Evolutionary conservation across 2,888 invertebrate genomes (phyloP), one percentile per base, ranked within the genome.

Genomic region (Aspidapion aeneum): DNA sequence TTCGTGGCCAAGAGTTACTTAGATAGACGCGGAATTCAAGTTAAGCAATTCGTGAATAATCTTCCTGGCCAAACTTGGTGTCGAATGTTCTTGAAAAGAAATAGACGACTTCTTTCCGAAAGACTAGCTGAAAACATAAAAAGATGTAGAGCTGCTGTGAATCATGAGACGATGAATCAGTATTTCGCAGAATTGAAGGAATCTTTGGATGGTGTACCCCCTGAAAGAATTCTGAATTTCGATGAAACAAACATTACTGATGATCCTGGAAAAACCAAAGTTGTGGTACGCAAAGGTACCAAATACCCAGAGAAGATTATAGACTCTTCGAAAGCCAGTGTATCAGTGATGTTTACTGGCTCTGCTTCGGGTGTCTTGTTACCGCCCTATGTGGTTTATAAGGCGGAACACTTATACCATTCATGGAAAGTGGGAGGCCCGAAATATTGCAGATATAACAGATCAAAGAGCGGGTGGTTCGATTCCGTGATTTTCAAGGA

Each of bases 111-210:
- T 35, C 12, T 35, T 35, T 35, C 35, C 35, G 48, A 64, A 50
- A 60, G 66, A 64, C 51, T 67, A 21, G 51, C 62, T 55, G 52
- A 61, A 17, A 66, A 67, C 55, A 67, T 67, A 56, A 67, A 67
- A 62, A 50, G 66, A 54, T 55, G 60, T 18, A 62, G 62, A 55
- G 67, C 68, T n/a, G 55, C 59, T 50, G 58, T 67, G 7, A 19
- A 49, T 50, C 35, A 35, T 35, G 35, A 35, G 20, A 35, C 50
- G n/a, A 35, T 48, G n/a, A 48, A 57, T 18, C 12, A n/a, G 19
- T 57, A 57, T 18, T 57, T 57, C 35, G 57, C 35, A 35, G 35
- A 35, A 35, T 35, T 35, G 5, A 35, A 35, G 35, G 35, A 35
- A 35, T 7, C 35, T n/a, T 50, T 60, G 54, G 54, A 60, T 21